Evolutionary conservation across 2,888 invertebrate species (phyloP), one percentile per base, ranked within the genome.

Genomic region (Hydroisotoma schaefferi): DNA sequence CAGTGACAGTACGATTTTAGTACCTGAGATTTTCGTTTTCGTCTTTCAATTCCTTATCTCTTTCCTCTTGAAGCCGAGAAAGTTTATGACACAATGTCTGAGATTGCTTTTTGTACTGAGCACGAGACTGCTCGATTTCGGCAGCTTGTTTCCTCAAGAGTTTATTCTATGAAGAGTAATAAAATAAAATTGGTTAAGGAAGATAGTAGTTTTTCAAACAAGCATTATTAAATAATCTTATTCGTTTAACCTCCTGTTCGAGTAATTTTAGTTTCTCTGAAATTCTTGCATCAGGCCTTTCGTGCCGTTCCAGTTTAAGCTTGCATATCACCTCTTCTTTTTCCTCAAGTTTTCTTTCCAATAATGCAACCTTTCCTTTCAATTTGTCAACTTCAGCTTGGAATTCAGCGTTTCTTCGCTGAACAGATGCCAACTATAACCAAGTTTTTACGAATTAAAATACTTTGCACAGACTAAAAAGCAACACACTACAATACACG

Each of bases 11-110:
- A 40, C 15, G 40, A 15, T 10, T 15, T 44, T 29, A 6, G 46
- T 54, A 66, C 66, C 61, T 59, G 27, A 67, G 53, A 37, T 55
- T 63, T 43, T 65, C 67, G 55, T 69, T 69, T 54, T 67, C 65
- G 23, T 60, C 61, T 26, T 61, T 55, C 3, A 69, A 55, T 38
- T 65, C 58, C 28, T 33, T 37, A 46, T 67, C 67, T 4, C 57
- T 48, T 43, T 67, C 65, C 18, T 55, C 56, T 29, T 63, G 59
- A n/a, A 60, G 8, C 2, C 44, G 28, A 5, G 26, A 18, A 2
- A 65, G 46, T 29, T 67, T 60, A 5, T 56, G 51, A 26, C 57
- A 55, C 10, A 67, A 29, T 1, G 54, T 59, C 22, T 57, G 38
- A 27, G 51, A 59, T 29, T 61, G 61, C 27, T 59, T 64, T 27